These are phyloP conservation scores for Folsomia manolachei DNA, from an alignment of 2,888 invertebrate genomes.

Conservation along the genomic window DNA sequence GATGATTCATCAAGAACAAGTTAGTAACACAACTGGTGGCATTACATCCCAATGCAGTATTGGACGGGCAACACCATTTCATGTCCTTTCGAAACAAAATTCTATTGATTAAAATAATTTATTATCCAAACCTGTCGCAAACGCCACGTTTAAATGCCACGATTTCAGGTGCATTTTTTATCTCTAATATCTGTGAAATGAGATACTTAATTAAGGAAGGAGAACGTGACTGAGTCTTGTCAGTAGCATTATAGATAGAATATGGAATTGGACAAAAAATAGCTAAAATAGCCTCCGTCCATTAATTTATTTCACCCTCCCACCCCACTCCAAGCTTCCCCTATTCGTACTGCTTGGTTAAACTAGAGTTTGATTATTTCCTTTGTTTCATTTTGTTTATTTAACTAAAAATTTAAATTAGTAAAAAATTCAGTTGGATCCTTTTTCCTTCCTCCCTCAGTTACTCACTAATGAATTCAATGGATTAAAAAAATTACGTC, in stretches of 20 bases:
- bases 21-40: not conserved
- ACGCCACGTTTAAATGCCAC: not conserved
- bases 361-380: not conserved
- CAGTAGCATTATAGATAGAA: too few species aligned
- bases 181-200: conserved; percentile 7
- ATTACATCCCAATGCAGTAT: not conserved
- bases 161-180: conserved; percentile 5
- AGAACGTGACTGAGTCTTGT: not conserved
- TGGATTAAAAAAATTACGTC: not conserved
- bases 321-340: not conserved
- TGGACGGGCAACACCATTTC: too few species aligned
- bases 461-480: not conserved
- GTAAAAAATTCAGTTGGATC: not conserved
- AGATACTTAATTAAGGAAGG: conserved; percentile 1
- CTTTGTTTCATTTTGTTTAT: not conserved
- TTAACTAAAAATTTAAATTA: too few species aligned
- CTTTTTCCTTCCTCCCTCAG: not conserved
- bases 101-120: not conserved
- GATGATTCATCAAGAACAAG: not conserved
- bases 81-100: not conserved
- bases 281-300: not conserved
- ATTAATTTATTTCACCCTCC: too few species aligned
- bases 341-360: not conserved
- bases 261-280: not conserved
- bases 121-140: not conserved